phyloP scores from a whole-genome alignment of 1,140 invertebrate species.

The Bicyclus anynana region DNA sequence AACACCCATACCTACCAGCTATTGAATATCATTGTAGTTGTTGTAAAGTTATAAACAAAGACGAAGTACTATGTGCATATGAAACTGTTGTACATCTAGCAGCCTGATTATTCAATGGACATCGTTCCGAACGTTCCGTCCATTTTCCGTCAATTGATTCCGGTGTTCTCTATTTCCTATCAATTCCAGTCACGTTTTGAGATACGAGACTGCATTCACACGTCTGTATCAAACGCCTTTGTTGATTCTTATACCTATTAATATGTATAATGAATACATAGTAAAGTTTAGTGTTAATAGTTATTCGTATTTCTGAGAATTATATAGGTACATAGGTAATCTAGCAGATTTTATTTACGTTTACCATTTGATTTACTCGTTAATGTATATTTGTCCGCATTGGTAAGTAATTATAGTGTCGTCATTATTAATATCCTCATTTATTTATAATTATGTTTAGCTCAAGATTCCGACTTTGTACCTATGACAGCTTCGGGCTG shows the following conservation, averaged over 20 bases:
- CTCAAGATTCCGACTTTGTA: too few relatives aligned
- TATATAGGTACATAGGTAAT: constrained; percentile 1
- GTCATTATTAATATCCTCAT: too few relatives aligned
- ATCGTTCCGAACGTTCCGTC: constrained; percentile 1
- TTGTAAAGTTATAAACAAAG: too few relatives aligned
- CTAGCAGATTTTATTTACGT: neutral
- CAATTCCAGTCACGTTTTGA: constrained; percentile 40
- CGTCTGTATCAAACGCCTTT: constrained; percentile 5
- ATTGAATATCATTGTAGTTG: too few relatives aligned
- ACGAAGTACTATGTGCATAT: too few relatives aligned
- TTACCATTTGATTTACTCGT: neutral
- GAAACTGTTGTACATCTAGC: too few relatives aligned
- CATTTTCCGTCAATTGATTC: constrained; percentile 16
- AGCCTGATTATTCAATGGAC: neutral
- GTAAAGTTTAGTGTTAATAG: neutral
- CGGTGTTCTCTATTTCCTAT: constrained; percentile 37
- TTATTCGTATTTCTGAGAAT: constrained; percentile 9
- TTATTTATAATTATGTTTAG: too few relatives aligned
- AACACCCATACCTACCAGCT: too few relatives aligned
- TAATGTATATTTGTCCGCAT: too few relatives aligned
- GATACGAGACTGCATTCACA: constrained; percentile 8
- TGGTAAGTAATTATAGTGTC: too few relatives aligned
- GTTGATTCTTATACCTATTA: neutral
- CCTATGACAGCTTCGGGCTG: too few relatives aligned
- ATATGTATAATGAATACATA: neutral